Conservation (phyloP, 1,140 invertebrate genomes). For the Pantala flavescens region DNA sequence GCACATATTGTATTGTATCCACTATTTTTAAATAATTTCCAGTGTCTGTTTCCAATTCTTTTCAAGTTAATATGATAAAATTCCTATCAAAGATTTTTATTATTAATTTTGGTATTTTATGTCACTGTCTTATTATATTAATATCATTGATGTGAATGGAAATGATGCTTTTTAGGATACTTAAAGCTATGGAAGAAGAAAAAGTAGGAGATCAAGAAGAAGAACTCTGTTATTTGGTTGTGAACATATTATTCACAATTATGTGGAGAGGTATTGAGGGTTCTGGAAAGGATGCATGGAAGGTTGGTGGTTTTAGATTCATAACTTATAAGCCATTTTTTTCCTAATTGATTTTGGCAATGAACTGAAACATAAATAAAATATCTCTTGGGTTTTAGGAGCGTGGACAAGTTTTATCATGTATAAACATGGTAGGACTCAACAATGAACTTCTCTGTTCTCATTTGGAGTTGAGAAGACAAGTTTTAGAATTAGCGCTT, state of each 20-base stretch:
- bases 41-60: too few species aligned
- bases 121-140: too few species aligned
- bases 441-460: conserved; percentile 47
- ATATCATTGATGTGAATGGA: too few species aligned
- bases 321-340: too few species aligned
- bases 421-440: conserved; percentile 47
- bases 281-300: conserved; percentile 45
- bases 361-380: too few species aligned
- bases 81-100: too few species aligned
- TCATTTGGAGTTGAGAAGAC: conserved; percentile 43
- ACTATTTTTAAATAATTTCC: too few species aligned
- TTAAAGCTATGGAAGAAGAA: conserved; percentile 29
- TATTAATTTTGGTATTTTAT: too few species aligned
- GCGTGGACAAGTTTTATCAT: conserved; percentile 48
- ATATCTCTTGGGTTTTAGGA: conserved; percentile 33
- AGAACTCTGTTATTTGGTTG: conserved; percentile 46
- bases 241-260: conserved; percentile 45
- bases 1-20: too few species aligned
- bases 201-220: conserved; percentile 39
- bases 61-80: too few species aligned
- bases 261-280: conserved; percentile 52
- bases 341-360: too few species aligned
- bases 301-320: conserved; percentile 30
- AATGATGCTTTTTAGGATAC: too few species aligned
- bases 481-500: conserved; percentile 49